These are phyloP conservation scores for Urechis unicinctus DNA, from an alignment of 2,888 invertebrate genomes.

Conservation along the genomic window DNA sequence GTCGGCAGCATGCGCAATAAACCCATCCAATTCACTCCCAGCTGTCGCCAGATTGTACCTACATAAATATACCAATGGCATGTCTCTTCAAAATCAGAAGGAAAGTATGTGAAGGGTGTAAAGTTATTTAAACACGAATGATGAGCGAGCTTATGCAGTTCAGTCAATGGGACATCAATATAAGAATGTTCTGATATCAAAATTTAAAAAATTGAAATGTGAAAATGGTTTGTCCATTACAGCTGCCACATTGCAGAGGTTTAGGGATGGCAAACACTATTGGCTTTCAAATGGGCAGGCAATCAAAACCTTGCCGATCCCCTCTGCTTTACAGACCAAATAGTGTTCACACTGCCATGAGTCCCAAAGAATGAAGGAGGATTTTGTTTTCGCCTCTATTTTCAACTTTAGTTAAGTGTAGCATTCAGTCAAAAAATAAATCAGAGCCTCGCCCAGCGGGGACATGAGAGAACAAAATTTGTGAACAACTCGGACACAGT, in stretches of 20 bases:
- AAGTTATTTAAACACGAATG: too few species aligned
- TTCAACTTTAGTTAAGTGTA: conserved; percentile 17
- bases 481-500: too few species aligned
- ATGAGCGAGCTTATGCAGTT: too few species aligned
- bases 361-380: conserved; percentile 25
- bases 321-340: conserved; percentile 27
- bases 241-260: too few species aligned
- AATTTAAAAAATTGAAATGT: too few species aligned
- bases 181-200: too few species aligned
- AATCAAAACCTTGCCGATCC: conserved; percentile 31
- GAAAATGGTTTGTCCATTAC: too few species aligned
- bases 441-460: conserved; percentile 27
- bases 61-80: too few species aligned
- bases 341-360: conserved; percentile 3
- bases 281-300: conserved; percentile 44
- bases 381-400: conserved; percentile 16
- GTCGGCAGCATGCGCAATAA: conserved; percentile 35
- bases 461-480: too few species aligned
- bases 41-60: conserved; percentile 34
- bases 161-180: too few species aligned
- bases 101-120: neutral
- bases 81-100: neutral
- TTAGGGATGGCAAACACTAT: conserved; percentile 28
- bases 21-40: conserved; percentile 38
- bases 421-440: conserved; percentile 24